Conservation (phyloP, 2,888 invertebrate species). For the Lycia hirtaria region DNA sequence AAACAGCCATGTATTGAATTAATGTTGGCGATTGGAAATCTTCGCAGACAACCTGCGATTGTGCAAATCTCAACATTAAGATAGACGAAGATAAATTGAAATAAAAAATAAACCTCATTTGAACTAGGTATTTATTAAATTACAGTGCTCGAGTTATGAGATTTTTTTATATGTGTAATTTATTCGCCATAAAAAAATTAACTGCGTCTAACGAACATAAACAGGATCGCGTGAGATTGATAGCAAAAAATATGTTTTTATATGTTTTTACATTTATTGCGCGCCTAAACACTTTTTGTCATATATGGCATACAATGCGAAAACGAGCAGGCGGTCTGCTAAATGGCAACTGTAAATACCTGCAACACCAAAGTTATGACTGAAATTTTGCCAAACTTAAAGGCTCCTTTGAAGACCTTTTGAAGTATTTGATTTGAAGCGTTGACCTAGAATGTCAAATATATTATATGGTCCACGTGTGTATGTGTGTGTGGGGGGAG, state of each 20-base stretch:
- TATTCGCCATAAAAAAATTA: constrained; percentile 25
- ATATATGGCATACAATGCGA: too few relatives aligned
- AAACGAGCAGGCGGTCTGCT: too few relatives aligned
- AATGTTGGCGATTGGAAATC: constrained; percentile 37
- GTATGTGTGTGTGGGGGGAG: too few relatives aligned
- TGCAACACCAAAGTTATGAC: too few relatives aligned
- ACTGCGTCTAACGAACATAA: constrained; percentile 27
- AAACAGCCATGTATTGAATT: constrained; percentile 41
- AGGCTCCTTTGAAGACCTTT: too few relatives aligned
- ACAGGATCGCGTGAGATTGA: constrained; percentile 14
- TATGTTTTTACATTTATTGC: constrained; percentile 4
- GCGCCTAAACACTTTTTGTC: constrained; percentile 1
- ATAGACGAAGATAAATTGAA: constrained; percentile 12
- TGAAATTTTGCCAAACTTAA: too few relatives aligned
- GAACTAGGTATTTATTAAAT: constrained; percentile 3
- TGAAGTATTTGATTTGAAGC: too few relatives aligned
- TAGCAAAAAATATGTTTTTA: constrained; percentile 21
- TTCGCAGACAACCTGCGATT: constrained; percentile 19
- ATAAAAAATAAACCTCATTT: not conserved
- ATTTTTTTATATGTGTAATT: constrained; percentile 15
- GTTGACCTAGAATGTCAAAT: too few relatives aligned
- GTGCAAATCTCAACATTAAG: constrained; percentile 23
- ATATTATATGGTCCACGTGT: too few relatives aligned
- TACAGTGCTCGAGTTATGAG: not conserved
- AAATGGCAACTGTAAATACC: too few relatives aligned